Evolutionary conservation across 2,797 vertebrate genomes (phyloP).

Genomic region (Novumbra hubbsi): DNA sequence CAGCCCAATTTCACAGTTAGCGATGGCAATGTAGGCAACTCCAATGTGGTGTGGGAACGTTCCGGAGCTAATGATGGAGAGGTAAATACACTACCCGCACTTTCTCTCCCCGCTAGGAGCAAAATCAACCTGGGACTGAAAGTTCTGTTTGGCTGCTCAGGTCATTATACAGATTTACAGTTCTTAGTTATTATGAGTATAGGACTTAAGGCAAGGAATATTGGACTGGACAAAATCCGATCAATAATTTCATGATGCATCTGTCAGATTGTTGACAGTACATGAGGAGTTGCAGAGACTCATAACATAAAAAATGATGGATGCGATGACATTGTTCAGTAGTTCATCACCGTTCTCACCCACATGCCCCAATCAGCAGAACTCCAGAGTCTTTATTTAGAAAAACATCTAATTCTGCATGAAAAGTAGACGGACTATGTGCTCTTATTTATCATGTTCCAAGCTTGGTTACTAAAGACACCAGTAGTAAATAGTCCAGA

Average conservation of each 20-base stretch:
- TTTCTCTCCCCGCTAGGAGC: background rate
- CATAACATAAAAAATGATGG: background rate
- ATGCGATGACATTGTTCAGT: background rate
- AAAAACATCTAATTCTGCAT: background rate
- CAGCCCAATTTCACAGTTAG: constrained; percentile 88
- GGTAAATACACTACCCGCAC: constrained; percentile 60
- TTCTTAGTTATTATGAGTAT: no score
- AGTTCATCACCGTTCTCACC: background rate
- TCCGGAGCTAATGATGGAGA: constrained; percentile 80
- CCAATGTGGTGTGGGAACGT: constrained; percentile 68
- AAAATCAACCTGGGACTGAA: constrained; percentile 33
- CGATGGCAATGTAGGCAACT: constrained; percentile 49
- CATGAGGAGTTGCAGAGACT: background rate
- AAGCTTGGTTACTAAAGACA: constrained; percentile 14
- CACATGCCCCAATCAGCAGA: background rate
- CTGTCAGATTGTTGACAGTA: background rate
- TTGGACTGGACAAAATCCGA: background rate
- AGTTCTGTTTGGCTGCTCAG: constrained; percentile 18
- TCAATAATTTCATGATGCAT: background rate
- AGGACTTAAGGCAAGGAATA: background rate
- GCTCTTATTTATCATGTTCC: background rate
- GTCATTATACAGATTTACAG: constrained; percentile 8
- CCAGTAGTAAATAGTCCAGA: background rate
- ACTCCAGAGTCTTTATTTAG: background rate
- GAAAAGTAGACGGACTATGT: background rate